Conservation (phyloP, 1,140 invertebrate genomes). For the Cydia splendana region DNA sequence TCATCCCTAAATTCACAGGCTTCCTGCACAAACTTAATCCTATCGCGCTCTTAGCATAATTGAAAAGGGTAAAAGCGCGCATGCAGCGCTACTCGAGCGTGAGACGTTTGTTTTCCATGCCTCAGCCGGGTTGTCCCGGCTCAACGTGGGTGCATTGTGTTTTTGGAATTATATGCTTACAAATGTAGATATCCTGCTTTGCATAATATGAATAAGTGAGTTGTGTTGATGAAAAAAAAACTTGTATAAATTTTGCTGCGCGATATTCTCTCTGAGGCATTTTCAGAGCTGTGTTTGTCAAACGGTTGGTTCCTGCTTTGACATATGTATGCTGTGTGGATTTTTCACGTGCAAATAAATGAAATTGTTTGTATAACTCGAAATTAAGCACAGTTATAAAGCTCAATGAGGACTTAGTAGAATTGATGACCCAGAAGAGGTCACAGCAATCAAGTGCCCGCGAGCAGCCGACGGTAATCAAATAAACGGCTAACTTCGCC, state of each 20-base stretch:
- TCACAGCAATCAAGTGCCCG: slow-evolving; percentile 11
- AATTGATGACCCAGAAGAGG: slow-evolving; percentile 8
- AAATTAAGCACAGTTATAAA: background rate
- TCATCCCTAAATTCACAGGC: background rate
- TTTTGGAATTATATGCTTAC: slow-evolving; percentile 8
- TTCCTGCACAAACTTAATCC: slow-evolving; percentile 7
- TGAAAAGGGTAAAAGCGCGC: slow-evolving; percentile 19
- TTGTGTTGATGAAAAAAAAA: background rate
- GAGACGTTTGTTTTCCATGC: slow-evolving; percentile 9
- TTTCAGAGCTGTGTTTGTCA: background rate
- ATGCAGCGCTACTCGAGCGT: slow-evolving; percentile 4
- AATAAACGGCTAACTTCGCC: slow-evolving; percentile 29
- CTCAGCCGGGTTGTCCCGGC: background rate
- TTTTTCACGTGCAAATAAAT: background rate
- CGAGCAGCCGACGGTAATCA: slow-evolving; percentile 9
- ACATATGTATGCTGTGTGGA: background rate
- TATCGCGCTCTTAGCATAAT: slow-evolving; percentile 22
- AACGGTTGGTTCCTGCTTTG: background rate
- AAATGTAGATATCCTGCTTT: slow-evolving; percentile 9
- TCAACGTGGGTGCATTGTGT: background rate
- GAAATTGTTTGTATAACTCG: too few species aligned
- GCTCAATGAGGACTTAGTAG: background rate
- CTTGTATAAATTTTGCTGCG: background rate
- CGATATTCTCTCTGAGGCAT: background rate
- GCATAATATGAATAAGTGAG: slow-evolving; percentile 6